Base-by-base conservation (phyloP, 2,888 invertebrate genomes). In the Encarsia formosa region DNA sequence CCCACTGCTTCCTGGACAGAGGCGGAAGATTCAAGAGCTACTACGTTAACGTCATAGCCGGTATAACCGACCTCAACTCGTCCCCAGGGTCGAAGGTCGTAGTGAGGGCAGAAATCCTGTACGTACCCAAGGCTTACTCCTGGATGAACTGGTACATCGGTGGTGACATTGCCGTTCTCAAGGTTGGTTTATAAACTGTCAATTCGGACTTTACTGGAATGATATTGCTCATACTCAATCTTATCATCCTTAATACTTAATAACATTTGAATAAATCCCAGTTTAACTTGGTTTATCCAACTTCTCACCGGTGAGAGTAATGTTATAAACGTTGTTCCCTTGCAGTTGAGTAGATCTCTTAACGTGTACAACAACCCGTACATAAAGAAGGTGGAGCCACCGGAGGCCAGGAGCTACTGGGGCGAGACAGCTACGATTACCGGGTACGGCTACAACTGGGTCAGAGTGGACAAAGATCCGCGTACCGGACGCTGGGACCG, bases 1-100 rank as follows among this genome's bases (percentile, higher is more conserved):
- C 44, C 5, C 34, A 44, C 15, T 44, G 44, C 44, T 22, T 43
- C 20, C 20, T 43, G 16, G 32, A 43, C 22, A 32, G 32, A 6
- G 11, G 4, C 2, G 37, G 37, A 5, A 37, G 20, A 6, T 37
- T 37, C 19, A 2, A 4, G 2, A 6, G 20, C 20, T 3, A 37
- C 4, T 6, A 19, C 8, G 6, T 18, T 18, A 13, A 2, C 5
- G 20, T 18, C 13, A 8, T 37, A 9, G 18, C 37, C 4, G 37
- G 37, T 9, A n/a, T 19, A n/a, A 32, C 8, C 32, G n/a, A 32
- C 4, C 5, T 32, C n/a, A n/a, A 4, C 11, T n/a, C n/a, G 5
- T n/a, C 4, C 11, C 5, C 11, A 11, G 4, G 4, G 11, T 4
- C 15, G 5, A 15, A 4, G 4, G 8, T 32, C 15, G 4, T 5